These are phyloP conservation scores for Syrphus vitripennis DNA, from an alignment of 2,888 invertebrate species.

Conservation along the genomic window DNA sequence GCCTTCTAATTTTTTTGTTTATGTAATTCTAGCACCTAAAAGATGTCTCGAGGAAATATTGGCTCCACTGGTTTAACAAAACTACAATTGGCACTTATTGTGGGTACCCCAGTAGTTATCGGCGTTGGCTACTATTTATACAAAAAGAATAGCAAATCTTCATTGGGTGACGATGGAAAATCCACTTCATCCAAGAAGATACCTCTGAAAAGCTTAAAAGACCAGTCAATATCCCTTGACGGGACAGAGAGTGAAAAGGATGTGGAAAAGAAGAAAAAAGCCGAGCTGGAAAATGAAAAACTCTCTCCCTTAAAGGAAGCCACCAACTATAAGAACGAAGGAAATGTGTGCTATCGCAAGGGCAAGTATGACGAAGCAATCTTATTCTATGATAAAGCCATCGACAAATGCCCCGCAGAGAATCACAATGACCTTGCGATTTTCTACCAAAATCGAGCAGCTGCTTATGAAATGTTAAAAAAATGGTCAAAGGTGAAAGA, in stretches of 20 bases:
- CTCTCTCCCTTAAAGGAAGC: slow-evolving; percentile 87
- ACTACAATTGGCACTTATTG: slow-evolving; percentile 93
- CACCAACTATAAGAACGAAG: slow-evolving; percentile 91
- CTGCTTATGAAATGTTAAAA: slow-evolving; percentile 95
- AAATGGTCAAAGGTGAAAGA: slow-evolving; percentile 92
- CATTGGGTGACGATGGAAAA: slow-evolving; percentile 66
- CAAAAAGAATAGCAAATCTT: slow-evolving; percentile 61
- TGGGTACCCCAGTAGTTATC: slow-evolving; percentile 91
- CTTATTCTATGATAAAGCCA: slow-evolving; percentile 93
- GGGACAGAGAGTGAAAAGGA: slow-evolving; percentile 80
- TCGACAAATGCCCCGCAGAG: slow-evolving; percentile 91
- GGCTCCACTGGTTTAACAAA: slow-evolving; percentile 82
- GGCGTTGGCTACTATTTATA: slow-evolving; percentile 88
- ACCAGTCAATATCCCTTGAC: slow-evolving; percentile 84
- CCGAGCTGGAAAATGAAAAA: slow-evolving; percentile 76
- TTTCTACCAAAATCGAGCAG: slow-evolving; percentile 97
- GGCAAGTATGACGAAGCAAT: slow-evolving; percentile 96
- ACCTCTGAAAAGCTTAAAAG: slow-evolving; percentile 82
- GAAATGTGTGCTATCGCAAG: slow-evolving; percentile 92
- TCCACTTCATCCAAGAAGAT: slow-evolving; percentile 81
- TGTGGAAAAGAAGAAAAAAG: slow-evolving; percentile 80
- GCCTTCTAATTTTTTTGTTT: slow-evolving; percentile 31
- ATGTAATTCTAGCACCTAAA: slow-evolving; percentile 54
- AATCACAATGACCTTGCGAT: slow-evolving; percentile 90
- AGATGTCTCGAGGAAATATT: slow-evolving; percentile 72